Base-by-base conservation (phyloP, 2,888 invertebrate species). In the Leptopilina drosophilae region DNA sequence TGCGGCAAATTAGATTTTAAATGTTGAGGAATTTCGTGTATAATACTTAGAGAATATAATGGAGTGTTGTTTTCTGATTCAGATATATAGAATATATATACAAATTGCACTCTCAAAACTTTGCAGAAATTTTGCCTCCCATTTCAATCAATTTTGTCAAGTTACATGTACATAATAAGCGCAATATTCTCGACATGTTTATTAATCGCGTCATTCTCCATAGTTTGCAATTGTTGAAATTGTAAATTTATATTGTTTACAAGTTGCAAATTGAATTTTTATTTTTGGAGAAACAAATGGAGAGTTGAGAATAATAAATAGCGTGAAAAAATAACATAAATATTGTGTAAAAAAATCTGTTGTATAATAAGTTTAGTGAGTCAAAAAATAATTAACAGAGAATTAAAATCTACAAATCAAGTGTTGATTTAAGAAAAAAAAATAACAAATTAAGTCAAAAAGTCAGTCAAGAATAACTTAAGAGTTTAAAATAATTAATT, bases 21-120 rank as follows among this genome's bases (percentile, higher is more conserved):
- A 69, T 69, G 69, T 49, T 15, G 11, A 69, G 69, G 26, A 69
- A 53, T 69, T 69, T 69, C 20, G 26, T 53, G 26, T 53, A 69
- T 49, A 53, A 69, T 69, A 49, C 26, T 26, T 20, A 53, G 26
- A 26, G 33, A 4, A 33, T 46, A 49, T 69, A 15, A 49, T 53
- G n/a, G 49, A 69, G 49, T 46, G 69, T 69, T 49, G 26, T 69
- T 69, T 53, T 26, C 14, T 12, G 49, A 49, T 69, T 69, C 53
- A 14, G 53, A 49, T 69, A 69, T 33, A 33, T 3, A 33, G 33
- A 33, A 33, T 33, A 33, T 33, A 33, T 33, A 33, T 7, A 42
- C 69, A 69, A 49, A 49, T 26, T 69, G 46, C 49, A 12, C 49
- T 9, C 49, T 49, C 49, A 49, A 49, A 49, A 49, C 49, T 49